Evolutionary conservation across 2,113 vertebrate species (phyloP).

Genomic region (Hiodon tergisus): DNA sequence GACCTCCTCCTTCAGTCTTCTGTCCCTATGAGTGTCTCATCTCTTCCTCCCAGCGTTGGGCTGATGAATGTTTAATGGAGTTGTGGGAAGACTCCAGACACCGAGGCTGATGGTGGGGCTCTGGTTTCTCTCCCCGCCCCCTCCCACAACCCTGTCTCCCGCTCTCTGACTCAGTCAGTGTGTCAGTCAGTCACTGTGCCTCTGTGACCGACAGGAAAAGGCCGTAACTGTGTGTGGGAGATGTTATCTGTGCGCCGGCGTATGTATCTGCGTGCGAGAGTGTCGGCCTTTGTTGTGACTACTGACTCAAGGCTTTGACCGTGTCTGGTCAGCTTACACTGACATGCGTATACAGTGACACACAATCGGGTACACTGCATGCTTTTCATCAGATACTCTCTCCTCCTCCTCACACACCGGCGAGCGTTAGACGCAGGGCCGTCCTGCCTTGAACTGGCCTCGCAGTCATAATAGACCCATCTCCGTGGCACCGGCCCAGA

Average conservation of each 20-base stretch:
- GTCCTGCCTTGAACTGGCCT: constrained; percentile 2
- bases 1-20: neutral
- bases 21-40: neutral
- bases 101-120: constrained; percentile 39
- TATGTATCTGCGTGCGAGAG: neutral
- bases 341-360: neutral
- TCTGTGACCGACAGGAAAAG: constrained; percentile 12
- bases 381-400: neutral
- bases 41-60: constrained; percentile 35
- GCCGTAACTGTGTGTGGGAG: constrained; percentile 17
- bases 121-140: constrained; percentile 49
- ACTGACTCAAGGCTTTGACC: neutral
- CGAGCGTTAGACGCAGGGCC: neutral
- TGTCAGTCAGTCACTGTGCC: constrained; percentile 39
- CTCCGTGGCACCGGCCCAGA: neutral
- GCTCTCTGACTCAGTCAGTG: constrained; percentile 38
- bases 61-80: constrained; percentile 60
- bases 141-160: constrained; percentile 31
- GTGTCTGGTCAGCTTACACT: neutral
- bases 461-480: neutral
- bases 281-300: constrained; percentile 5
- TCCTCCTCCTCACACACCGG: neutral
- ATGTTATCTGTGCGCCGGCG: neutral
- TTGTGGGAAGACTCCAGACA: constrained; percentile 56
- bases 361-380: neutral